These are phyloP conservation scores for Megaustenia siamemsis DNA, from an alignment of 2,888 invertebrate species.

Conservation along the genomic window DNA sequence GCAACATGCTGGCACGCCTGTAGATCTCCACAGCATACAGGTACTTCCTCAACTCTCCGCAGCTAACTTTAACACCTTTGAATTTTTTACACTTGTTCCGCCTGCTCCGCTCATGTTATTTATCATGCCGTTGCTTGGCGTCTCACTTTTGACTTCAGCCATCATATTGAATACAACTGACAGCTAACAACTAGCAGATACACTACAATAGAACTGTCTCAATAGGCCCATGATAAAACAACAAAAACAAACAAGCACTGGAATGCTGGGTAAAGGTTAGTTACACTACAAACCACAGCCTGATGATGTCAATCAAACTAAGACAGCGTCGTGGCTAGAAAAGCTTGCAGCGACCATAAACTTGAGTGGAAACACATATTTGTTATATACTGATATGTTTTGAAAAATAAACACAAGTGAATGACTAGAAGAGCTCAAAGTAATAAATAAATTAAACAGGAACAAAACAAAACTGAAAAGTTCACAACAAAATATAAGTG, in stretches of 20 bases:
- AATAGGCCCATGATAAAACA: not conserved
- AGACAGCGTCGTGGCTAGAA: not conserved
- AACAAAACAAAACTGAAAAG: not conserved
- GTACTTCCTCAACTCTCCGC: constrained; percentile 69
- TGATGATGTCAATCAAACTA: not conserved
- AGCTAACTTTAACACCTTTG: constrained; percentile 72
- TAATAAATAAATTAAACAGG: not conserved
- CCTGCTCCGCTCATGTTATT: constrained; percentile 35
- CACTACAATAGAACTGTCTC: not conserved
- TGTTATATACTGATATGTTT: constrained; percentile 1
- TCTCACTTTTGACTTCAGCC: constrained; percentile 33
- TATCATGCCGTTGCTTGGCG: not conserved
- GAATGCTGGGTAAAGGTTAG: not conserved
- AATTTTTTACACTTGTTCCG: constrained; percentile 47
- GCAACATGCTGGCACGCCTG: constrained; percentile 72
- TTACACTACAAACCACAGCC: not conserved
- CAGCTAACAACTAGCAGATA: not conserved
- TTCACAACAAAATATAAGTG: not conserved
- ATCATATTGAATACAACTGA: constrained; percentile 23
- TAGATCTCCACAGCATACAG: constrained; percentile 70
- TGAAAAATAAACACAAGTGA: not conserved
- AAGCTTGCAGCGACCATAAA: not conserved
- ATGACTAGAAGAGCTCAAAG: constrained; percentile 6
- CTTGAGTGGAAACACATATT: not conserved
- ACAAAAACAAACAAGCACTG: not conserved